Base-by-base conservation (phyloP, 2,797 vertebrate genomes). In the Hypotaenidia philippensis region DNA sequence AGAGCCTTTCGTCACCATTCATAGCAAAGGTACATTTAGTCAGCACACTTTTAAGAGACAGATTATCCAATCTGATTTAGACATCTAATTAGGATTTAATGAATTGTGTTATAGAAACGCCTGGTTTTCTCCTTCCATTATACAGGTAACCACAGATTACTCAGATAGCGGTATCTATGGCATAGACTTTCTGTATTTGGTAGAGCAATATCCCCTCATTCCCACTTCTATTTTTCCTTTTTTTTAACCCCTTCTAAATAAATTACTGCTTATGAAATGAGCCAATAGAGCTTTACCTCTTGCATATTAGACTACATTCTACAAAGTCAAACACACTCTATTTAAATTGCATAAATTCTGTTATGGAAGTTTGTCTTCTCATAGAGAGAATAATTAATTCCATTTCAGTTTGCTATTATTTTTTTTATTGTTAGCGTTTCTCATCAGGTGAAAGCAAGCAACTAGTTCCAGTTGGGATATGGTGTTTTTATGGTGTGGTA, bases 61-160 rank as follows among this genome's bases (percentile, higher is more conserved):
- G 59, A 77, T 91, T 89, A 70, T 61, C 61, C 10, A 2, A 63
- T 93, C 71, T 87, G 75, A 83, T 84, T 89, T 89, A 90, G 75
- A 79, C n/a, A 50, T 72, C 70, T 94, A 84, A 87, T 94, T 79
- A 79, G 41, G 38, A 32, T 89, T 79, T 94, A 89, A 82, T 91
- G 25, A 95, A 84, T 76, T 76, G 50, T 82, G 18, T 55, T 19
- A 45, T 34, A 27, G 45, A 84, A 84, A 69, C 79, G 25, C n/a
- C 45, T 61, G 0, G 36, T 87, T 89, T 84, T 92, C 45, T 92
- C n/a, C 60, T 68, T 56, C 45, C 31, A 66, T 70, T 87, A 29
- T 49, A 5, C 18, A 56, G 22, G 14, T 89, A 69, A 31, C 26
- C 41, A 75, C n/a, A 57, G 34, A 66, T n/a, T 59, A 59, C 29